Evolutionary conservation across 2,888 invertebrate species (phyloP).

Genomic region (Andricus curvator): DNA sequence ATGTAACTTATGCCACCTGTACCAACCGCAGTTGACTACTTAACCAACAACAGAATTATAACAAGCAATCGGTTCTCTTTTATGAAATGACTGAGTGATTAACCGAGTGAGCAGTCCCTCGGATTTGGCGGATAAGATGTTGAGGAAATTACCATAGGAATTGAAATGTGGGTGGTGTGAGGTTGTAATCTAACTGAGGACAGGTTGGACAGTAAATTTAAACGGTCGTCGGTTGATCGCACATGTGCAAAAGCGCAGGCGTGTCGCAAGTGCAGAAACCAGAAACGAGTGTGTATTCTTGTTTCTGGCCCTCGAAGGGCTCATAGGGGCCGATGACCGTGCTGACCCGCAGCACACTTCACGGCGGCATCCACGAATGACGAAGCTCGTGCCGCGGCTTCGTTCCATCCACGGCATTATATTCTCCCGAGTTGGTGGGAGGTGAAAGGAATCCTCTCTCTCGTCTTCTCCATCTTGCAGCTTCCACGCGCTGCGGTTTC

Average conservation of each 20-base stretch:
- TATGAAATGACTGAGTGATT: not conserved
- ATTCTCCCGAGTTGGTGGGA: slow-evolving; percentile 50
- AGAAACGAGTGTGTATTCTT: slow-evolving; percentile 35
- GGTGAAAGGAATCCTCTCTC: slow-evolving; percentile 58
- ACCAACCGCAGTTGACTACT: no score
- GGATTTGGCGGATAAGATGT: not conserved
- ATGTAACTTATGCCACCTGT: no score
- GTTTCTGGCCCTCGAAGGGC: slow-evolving; percentile 21
- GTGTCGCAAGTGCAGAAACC: slow-evolving; percentile 46
- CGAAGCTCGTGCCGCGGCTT: slow-evolving; percentile 58
- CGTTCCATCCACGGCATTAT: slow-evolving; percentile 55
- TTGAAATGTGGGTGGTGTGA: slow-evolving; percentile 2
- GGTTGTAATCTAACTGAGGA: not conserved
- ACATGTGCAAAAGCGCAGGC: slow-evolving; percentile 31
- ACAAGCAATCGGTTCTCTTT: no score
- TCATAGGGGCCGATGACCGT: slow-evolving; percentile 56
- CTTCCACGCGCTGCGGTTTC: slow-evolving; percentile 25
- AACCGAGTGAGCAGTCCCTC: not conserved
- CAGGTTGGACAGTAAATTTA: slow-evolving; percentile 22
- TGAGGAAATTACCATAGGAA: not conserved
- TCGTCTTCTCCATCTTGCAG: slow-evolving; percentile 19
- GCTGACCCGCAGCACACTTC: slow-evolving; percentile 57
- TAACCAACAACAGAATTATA: no score
- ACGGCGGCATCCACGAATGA: slow-evolving; percentile 44
- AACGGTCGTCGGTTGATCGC: slow-evolving; percentile 25